phyloP scores from a whole-genome alignment of 2,888 invertebrate genomes.

The Drosophila falleni region DNA sequence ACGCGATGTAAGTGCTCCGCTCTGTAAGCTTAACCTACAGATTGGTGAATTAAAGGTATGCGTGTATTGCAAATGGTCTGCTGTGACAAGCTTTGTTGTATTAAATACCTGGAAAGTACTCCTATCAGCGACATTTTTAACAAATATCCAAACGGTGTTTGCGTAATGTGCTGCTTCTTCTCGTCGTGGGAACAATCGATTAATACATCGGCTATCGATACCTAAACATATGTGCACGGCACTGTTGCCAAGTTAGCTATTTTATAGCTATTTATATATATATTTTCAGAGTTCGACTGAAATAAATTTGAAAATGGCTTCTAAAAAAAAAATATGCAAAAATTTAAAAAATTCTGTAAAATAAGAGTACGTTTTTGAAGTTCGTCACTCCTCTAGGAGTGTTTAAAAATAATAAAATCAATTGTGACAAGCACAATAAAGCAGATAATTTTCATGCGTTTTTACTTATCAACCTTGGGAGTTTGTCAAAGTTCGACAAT shows the following conservation, averaged over 20 bases:
- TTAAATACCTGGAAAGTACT: conserved; percentile 67
- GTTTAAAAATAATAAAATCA: no score
- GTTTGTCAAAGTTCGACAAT: no score
- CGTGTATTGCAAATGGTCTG: not conserved
- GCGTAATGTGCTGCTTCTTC: conserved; percentile 65
- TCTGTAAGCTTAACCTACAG: conserved; percentile 58
- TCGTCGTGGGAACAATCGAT: not conserved
- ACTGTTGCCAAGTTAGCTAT: not conserved
- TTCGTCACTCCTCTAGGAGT: no score
- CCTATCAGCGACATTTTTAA: conserved; percentile 71
- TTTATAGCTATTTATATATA: no score
- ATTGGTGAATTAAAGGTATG: conserved; percentile 31
- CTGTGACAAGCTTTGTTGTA: rapidly evolving
- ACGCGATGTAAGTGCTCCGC: conserved; percentile 35
- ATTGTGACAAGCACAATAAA: no score
- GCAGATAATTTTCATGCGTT: no score
- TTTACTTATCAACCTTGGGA: no score
- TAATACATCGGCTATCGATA: not conserved
- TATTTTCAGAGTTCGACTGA: no score
- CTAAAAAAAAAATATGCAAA: no score
- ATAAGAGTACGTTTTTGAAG: no score
- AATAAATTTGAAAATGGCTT: no score
- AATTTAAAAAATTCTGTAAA: no score
- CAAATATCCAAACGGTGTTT: conserved; percentile 45
- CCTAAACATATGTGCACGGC: not conserved